Base-by-base conservation (phyloP, 1,140 invertebrate species). In the Aethina tumida region DNA sequence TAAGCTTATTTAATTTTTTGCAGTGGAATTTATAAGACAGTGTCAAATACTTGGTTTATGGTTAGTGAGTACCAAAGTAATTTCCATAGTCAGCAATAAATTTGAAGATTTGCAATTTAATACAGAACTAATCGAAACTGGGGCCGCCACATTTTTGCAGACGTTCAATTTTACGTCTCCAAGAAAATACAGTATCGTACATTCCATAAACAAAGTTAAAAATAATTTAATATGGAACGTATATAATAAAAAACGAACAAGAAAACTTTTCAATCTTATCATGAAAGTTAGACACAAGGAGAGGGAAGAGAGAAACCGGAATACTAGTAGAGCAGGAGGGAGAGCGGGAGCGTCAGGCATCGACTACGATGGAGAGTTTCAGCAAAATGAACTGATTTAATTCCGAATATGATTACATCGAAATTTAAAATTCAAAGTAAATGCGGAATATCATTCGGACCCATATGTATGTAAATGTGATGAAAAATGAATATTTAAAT, bases 401-500 rank as follows among this genome's bases (percentile, higher is more conserved):
- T 62, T 60, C 48, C 39, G 58, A 62, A 60, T 62, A 59, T 59
- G 56, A 62, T 62, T 60, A 62, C 55, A 50, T 50, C 30, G 44
- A 50, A 59, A 60, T 62, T 62, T 60, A 55, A 62, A 62, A 60
- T 62, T 59, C 55, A 62, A 62, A 58, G 54, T 56, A 54, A 58
- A 59, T 49, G 56, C 56, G 46, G 53, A 56, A 58, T 57, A 59
- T 57, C 51, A 55, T 53, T 51, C 39, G 39, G 47, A 40, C 54
- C 60, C 58, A 62, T 60, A 60, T 60, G 58, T 58, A 60, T 59
- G 58, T 54, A 59, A 62, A 59, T 60, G 44, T 43, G 43, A 41
- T 36, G 46, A 51, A 54, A 60, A 58, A 60, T 59, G 53, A 57
- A 60, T 60, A 58, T 60, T 60, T 58, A 57, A 57, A 56, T 59